Evolutionary conservation across 2,888 invertebrate genomes (phyloP).

Genomic region (Trichacis sp.): DNA sequence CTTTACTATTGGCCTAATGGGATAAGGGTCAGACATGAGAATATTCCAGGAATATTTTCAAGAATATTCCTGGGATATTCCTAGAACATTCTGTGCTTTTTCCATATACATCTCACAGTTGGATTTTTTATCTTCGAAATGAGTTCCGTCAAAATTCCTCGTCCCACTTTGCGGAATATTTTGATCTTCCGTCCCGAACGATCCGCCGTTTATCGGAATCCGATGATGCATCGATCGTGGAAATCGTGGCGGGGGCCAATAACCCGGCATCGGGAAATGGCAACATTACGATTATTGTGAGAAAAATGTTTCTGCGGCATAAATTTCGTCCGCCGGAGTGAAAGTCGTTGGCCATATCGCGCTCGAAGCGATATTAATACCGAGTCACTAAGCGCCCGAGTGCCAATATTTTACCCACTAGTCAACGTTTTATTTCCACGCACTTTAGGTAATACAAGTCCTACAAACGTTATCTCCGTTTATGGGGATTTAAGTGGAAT

Average conservation of each 20-base stretch:
- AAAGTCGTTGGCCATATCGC: constrained; percentile 26
- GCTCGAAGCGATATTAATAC: constrained; percentile 34
- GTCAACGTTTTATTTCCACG: constrained; percentile 30
- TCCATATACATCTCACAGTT: too few species aligned
- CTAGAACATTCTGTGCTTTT: too few species aligned
- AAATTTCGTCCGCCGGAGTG: constrained; percentile 26
- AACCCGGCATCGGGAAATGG: constrained; percentile 8
- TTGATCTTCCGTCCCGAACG: too few species aligned
- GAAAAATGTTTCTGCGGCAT: constrained; percentile 21
- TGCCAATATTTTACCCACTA: constrained; percentile 32
- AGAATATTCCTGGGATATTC: too few species aligned
- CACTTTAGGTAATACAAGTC: constrained; percentile 4
- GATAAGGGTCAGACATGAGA: too few species aligned
- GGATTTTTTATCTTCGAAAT: too few species aligned
- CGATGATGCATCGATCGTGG: background rate
- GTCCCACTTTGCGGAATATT: background rate
- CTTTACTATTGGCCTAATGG: too few species aligned
- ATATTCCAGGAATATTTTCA: too few species aligned
- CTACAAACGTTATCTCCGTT: constrained; percentile 18
- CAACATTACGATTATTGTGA: constrained; percentile 11
- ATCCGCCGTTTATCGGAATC: background rate
- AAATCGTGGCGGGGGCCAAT: background rate
- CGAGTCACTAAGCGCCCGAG: constrained; percentile 12
- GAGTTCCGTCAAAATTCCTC: too few species aligned
- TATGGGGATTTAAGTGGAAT: constrained; percentile 22